These are phyloP conservation scores for Ceratosolen solmsi DNA, from an alignment of 1,140 invertebrate genomes.

Conservation along the genomic window DNA sequence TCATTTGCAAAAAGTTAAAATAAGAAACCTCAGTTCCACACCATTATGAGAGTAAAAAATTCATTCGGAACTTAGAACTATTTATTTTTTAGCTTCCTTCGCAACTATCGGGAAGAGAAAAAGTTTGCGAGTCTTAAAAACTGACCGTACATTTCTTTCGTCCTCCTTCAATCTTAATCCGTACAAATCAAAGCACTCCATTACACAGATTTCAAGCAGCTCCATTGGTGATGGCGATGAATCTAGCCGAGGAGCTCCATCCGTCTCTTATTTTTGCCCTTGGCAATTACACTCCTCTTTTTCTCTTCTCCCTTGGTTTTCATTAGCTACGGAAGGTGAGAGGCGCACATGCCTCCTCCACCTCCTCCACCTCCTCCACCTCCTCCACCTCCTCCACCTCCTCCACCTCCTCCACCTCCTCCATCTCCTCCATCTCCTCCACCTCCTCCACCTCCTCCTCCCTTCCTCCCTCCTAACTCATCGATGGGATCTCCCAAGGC, in stretches of 20 bases:
- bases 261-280: not conserved
- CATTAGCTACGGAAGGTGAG: not conserved
- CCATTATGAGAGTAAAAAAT: not conserved
- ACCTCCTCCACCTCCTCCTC: not conserved
- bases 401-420: too few species aligned
- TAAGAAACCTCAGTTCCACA: not conserved
- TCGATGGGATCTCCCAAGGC: slow-evolving; percentile 25
- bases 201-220: slow-evolving; percentile 28
- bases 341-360: not conserved
- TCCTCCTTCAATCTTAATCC: not conserved
- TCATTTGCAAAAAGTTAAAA: not conserved
- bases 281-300: not conserved
- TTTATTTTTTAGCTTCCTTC: slow-evolving; percentile 15
- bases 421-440: not conserved
- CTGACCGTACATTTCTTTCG: not conserved
- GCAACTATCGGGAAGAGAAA: not conserved
- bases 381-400: not conserved
- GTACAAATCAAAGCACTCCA: slow-evolving; percentile 42
- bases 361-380: not conserved
- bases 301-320: slow-evolving; percentile 13
- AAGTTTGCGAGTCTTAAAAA: slow-evolving; percentile 20
- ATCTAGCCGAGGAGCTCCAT: not conserved
- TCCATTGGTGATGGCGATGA: not conserved
- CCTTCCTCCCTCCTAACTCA: not conserved
- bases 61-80: slow-evolving; percentile 1